phyloP scores from a whole-genome alignment of 2,888 invertebrate genomes.

The Sphaerophoria rueppellii region DNA sequence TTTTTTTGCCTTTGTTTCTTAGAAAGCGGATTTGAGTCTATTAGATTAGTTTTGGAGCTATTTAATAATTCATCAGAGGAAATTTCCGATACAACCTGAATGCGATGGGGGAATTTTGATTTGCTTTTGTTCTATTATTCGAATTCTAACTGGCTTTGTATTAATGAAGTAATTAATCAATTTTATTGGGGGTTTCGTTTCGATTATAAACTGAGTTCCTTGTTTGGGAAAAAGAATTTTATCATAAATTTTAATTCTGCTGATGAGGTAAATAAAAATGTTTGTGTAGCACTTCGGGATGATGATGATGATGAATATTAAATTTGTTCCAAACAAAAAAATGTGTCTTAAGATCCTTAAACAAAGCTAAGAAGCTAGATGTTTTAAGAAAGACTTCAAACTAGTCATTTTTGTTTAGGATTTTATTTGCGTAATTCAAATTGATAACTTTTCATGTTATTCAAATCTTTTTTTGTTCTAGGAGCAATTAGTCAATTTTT shows the following conservation, averaged over 20 bases:
- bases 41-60: constrained; percentile 27
- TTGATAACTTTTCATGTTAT: too few species aligned
- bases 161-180: constrained; percentile 26
- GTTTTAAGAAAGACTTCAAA: too few species aligned
- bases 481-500: too few species aligned
- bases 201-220: constrained; percentile 1
- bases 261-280: neutral
- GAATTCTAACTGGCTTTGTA: constrained; percentile 13
- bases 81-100: constrained; percentile 47
- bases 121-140: constrained; percentile 23
- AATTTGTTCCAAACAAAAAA: too few species aligned
- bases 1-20: neutral
- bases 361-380: too few species aligned
- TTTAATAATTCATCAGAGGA: constrained; percentile 63
- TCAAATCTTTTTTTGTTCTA: too few species aligned
- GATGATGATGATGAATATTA: too few species aligned
- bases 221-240: constrained; percentile 2
- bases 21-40: constrained; percentile 31
- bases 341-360: too few species aligned
- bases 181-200: constrained; percentile 23
- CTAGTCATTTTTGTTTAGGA: too few species aligned
- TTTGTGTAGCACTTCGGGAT: too few species aligned
- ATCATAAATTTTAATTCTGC: neutral
- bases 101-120: neutral
- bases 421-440: too few species aligned